These are phyloP conservation scores for Rhagonycha fulva DNA, from an alignment of 2,888 invertebrate genomes.

Conservation along the genomic window DNA sequence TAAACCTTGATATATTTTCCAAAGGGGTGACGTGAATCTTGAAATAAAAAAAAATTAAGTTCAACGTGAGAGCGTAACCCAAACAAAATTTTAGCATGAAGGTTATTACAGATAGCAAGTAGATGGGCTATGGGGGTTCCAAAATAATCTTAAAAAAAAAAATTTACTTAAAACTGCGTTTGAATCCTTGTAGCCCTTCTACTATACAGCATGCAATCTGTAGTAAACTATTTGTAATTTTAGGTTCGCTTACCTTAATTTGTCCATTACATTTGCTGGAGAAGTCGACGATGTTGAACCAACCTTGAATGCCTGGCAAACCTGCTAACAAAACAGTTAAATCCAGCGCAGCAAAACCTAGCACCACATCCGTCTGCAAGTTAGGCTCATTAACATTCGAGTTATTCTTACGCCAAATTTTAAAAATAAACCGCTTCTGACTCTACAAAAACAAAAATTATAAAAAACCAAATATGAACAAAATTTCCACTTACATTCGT, in stretches of 20 bases:
- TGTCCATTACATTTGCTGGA: conserved; percentile 63
- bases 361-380: conserved; percentile 61
- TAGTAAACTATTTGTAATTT: background rate
- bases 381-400: conserved; percentile 56
- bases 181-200: too few relatives aligned
- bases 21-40: conserved; percentile 60
- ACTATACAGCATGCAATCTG: too few relatives aligned
- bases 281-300: conserved; percentile 68
- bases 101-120: too few relatives aligned
- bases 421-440: conserved; percentile 62
- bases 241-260: conserved; percentile 56
- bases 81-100: too few relatives aligned
- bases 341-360: conserved; percentile 66
- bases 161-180: too few relatives aligned
- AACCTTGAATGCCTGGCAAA: conserved; percentile 61
- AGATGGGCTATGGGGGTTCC: too few relatives aligned
- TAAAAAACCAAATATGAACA: conserved; percentile 26
- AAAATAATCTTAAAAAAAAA: too few relatives aligned
- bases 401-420: conserved; percentile 63
- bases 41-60: conserved; percentile 14
- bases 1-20: conserved; percentile 53
- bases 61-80: background rate
- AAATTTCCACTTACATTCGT: conserved; percentile 56
- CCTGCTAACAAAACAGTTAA: conserved; percentile 59
- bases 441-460: conserved; percentile 51